Evolutionary conservation across 2,888 invertebrate species (phyloP).

Genomic region (Apodemia zela): DNA sequence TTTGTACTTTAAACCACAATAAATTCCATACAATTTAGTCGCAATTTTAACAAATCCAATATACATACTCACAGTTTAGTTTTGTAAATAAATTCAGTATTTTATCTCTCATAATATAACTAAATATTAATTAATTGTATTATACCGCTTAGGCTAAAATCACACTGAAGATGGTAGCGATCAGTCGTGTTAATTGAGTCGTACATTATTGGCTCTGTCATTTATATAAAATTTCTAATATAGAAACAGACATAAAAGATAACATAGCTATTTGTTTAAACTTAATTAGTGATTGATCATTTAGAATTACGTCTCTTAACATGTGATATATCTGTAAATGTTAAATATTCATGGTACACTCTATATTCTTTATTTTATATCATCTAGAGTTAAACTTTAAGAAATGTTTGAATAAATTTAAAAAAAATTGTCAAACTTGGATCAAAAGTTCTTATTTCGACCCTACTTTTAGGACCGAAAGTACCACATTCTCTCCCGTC

Average conservation of each 20-base stretch:
- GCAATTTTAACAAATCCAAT: too few species aligned
- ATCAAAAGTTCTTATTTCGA: too few species aligned
- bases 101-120: too few species aligned
- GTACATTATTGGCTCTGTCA: not conserved
- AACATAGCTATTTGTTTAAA: not conserved
- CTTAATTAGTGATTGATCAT: not conserved
- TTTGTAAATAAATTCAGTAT: too few species aligned
- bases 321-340: not conserved
- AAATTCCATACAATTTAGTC: too few species aligned
- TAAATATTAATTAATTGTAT: too few species aligned
- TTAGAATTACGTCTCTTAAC: not conserved
- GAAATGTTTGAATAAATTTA: too few species aligned
- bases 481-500: too few species aligned
- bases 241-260: not conserved
- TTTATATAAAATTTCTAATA: not conserved
- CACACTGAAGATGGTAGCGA: not conserved
- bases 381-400: not conserved
- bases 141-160: not conserved
- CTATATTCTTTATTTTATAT: not conserved
- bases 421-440: too few species aligned
- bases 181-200: not conserved
- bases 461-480: too few species aligned
- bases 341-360: not conserved
- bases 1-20: too few species aligned
- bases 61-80: too few species aligned